Conservation (phyloP, 2,888 invertebrate genomes). For the Mimas tiliae region DNA sequence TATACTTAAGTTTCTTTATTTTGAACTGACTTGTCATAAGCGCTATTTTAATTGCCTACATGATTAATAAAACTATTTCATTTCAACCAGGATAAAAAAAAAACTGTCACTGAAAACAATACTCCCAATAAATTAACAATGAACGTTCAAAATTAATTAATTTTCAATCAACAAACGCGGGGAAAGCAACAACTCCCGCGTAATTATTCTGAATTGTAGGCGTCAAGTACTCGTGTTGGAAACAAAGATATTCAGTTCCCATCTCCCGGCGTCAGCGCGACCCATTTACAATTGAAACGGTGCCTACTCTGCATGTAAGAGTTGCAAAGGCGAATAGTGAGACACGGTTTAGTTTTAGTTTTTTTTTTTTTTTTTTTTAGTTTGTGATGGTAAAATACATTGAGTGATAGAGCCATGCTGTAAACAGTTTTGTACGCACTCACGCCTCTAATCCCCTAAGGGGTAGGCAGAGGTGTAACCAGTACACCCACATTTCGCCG, state of each 20-base stretch:
- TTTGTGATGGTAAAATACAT: too few relatives aligned
- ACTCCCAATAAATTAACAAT: neutral
- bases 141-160: neutral
- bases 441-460: too few relatives aligned
- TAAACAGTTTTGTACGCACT: too few relatives aligned
- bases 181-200: neutral
- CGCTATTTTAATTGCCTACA: too few relatives aligned
- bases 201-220: neutral
- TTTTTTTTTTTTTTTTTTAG: neutral
- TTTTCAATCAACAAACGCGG: neutral
- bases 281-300: slow-evolving; percentile 12
- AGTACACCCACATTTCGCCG: too few relatives aligned
- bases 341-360: neutral
- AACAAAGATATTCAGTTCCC: slow-evolving; percentile 12
- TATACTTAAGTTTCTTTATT: too few relatives aligned
- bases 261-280: slow-evolving; percentile 2
- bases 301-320: slow-evolving; percentile 8
- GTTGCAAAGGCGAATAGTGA: slow-evolving; percentile 1
- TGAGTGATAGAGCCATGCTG: too few relatives aligned
- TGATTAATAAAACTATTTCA: too few relatives aligned
- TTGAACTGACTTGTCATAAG: too few relatives aligned
- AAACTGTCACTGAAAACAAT: neutral
- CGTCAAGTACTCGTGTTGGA: slow-evolving; percentile 7
- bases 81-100: too few relatives aligned
- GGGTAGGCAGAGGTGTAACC: too few relatives aligned